Evolutionary conservation across 2,113 vertebrate genomes (phyloP), one percentile per base, ranked within the genome.

Genomic region (Addax nasomaculatus): DNA sequence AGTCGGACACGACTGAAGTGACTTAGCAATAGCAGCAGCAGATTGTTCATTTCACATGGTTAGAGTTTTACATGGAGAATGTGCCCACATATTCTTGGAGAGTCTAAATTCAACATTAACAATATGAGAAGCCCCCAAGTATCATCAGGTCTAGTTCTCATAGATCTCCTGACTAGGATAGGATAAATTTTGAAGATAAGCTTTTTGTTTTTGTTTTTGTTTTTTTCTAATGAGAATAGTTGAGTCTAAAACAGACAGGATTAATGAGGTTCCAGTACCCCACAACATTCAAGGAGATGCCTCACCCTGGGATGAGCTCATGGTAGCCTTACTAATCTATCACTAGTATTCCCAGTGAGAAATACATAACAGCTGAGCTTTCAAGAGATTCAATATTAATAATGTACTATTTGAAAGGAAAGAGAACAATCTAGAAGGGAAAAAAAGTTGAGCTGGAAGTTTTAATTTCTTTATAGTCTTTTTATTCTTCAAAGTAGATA

Each of bases 1-100:
- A 15, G 6, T 62, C 0, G 0, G 14, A 62, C 29, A 62, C 0
- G 2, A 62, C 60, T 62, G 29, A 62, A 30, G 13, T 3, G 14
- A 30, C 60, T 62, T 62, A 62, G 29, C 14, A 30, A 29, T 7
- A 62, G 29, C 58, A 62, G 12, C 58, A 62, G 29, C 58, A 45
- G 33, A 43, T 43, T 62, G 23, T 45, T 89, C 14, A 23, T 64
- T 16, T 89, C 33, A 60, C 30, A 11, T 17, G 21, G 8, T 12
- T 12, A 36, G 29, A 33, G 10, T 64, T 62, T 76, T 36, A 3
- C 36, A 17, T 17, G 19, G 33, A 92, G 10, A 51, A 76, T 12
- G 12, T 62, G 5, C 7, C 27, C 27, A 62, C 4, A 12, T 23
- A 8, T 7, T 81, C 10, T 57, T 33, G 1, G 13, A 39, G 33